Conservation (phyloP, 2,888 invertebrate species). For the Leptinotarsa tumamoca region DNA sequence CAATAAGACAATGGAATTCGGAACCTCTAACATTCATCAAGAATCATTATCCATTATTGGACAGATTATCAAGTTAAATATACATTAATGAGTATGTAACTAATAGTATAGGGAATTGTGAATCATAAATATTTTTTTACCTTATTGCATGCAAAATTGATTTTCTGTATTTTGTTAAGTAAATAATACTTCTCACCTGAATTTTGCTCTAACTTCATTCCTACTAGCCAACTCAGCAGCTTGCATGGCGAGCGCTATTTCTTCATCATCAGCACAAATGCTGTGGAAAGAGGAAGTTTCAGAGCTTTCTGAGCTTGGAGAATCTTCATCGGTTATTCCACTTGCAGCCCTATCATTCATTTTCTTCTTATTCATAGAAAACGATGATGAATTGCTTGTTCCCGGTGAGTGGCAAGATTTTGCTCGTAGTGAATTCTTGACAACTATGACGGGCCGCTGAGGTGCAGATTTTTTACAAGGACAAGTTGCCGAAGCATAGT, state of each 20-base stretch:
- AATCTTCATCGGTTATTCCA: conserved; percentile 52
- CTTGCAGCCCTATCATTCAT: conserved; percentile 26
- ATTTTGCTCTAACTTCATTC: conserved; percentile 83
- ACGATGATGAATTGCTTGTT: neutral
- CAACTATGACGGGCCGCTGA: neutral
- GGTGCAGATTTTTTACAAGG: conserved; percentile 27
- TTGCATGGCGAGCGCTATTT: conserved; percentile 86
- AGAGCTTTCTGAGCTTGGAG: conserved; percentile 63
- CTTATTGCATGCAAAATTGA: too few relatives aligned
- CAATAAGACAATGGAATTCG: too few relatives aligned
- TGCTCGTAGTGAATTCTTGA: neutral
- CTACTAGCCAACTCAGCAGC: conserved; percentile 85
- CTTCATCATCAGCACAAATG: conserved; percentile 87
- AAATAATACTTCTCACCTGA: conserved; percentile 70
- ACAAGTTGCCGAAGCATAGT: conserved; percentile 34
- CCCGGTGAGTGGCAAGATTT: neutral
- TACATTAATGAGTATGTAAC: too few relatives aligned
- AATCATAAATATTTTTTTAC: too few relatives aligned
- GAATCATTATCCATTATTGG: too few relatives aligned
- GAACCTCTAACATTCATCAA: too few relatives aligned
- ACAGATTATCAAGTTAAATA: too few relatives aligned
- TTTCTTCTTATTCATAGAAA: neutral
- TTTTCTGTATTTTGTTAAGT: too few relatives aligned
- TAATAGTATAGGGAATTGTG: too few relatives aligned
- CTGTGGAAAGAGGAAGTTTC: conserved; percentile 80